phyloP scores from a whole-genome alignment of 1,140 invertebrate species.

The Doryteuthis pealeii region DNA sequence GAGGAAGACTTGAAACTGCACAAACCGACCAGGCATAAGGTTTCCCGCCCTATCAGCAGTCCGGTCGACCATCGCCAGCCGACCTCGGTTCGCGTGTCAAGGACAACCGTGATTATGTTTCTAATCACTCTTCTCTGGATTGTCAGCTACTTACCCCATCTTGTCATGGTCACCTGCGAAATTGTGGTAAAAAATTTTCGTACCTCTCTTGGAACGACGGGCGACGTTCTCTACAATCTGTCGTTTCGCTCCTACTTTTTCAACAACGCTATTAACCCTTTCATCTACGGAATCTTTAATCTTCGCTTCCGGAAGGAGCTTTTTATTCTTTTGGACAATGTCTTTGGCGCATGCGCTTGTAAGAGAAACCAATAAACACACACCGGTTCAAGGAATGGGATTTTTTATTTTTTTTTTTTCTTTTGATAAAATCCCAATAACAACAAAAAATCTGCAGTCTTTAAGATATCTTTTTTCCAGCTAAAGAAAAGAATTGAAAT shows the following conservation, averaged over 20 bases:
- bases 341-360: not conserved
- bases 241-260: conserved; percentile 11
- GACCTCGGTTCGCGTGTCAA: conserved; percentile 1
- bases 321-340: not conserved
- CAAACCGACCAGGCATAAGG: not conserved
- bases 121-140: conserved; percentile 10
- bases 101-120: conserved; percentile 11
- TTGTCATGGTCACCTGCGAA: conserved; percentile 4
- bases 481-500: no score
- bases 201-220: not conserved
- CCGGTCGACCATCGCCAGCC: not conserved
- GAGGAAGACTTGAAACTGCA: conserved; percentile 4
- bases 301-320: conserved; percentile 6
- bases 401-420: no score
- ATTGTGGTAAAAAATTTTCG: conserved; percentile 6
- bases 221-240: conserved; percentile 9
- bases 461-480: no score
- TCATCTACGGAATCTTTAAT: conserved; percentile 11
- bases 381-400: not conserved
- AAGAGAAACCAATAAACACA: not conserved
- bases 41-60: not conserved
- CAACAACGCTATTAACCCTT: conserved; percentile 9
- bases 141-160: conserved; percentile 8
- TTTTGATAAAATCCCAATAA: no score
- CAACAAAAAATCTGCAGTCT: no score